Evolutionary conservation across 1,140 invertebrate genomes (phyloP), one percentile per base, ranked within the genome.

Genomic region (Saccostrea cuccullata): DNA sequence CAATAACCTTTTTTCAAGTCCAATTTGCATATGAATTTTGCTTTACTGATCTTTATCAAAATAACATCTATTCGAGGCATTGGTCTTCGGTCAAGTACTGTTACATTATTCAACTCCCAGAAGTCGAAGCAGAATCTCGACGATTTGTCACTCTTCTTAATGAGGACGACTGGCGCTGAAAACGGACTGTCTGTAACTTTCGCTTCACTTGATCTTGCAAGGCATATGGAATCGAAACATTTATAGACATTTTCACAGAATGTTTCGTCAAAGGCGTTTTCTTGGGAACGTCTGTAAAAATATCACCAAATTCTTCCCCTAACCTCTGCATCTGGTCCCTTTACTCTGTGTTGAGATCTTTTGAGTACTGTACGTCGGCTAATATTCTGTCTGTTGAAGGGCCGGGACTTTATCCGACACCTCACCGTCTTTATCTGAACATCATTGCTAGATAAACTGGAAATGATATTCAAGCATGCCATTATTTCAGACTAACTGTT

Each of bases 1-100:
- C 36, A 77, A 77, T 30, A 94, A 88, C 56, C 26, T 58, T 77
- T 36, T 85, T 64, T 86, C 15, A 56, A 56, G 70, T 86, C 85
- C n/a, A 86, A 2, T 56, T 55, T 86, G 47, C 85, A 77, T 56
- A 86, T 47, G 36, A 20, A 86, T 36, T 20, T 70, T 2, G 85
- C 85, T 77, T n/a, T 86, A 23, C 47, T 86, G 4, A 86, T 55
- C 15, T 86, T 77, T 11, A 55, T 77, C 13, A 86, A 55, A 11
- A 86, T n/a, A 20, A n/a, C 64, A 86, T 86, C 70, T 40, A 73
- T 77, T 13, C 67, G 13, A 20, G 85, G 40, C 70, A 86, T 82
- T n/a, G 56, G 58, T 40, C 56, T 77, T 0, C 82, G 36, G 85
- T 91, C 90, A 60, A 85, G 58, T n/a, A 85, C 58, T 26, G 90